Conservation (phyloP, 2,888 invertebrate genomes). For the Scaptomyza flava region DNA sequence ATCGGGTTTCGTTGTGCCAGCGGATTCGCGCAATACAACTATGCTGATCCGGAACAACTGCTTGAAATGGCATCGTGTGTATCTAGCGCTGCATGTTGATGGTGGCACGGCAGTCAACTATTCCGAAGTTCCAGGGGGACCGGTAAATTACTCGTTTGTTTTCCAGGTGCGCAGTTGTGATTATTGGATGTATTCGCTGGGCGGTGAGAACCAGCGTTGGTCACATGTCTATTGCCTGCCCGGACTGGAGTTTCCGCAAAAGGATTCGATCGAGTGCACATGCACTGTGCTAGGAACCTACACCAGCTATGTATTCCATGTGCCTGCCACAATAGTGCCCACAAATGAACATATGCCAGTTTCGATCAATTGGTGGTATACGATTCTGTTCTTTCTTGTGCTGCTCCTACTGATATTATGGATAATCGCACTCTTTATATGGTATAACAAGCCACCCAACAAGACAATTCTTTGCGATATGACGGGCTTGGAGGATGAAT, state of each 20-base stretch:
- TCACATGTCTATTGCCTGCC: constrained; percentile 30
- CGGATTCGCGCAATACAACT: not conserved
- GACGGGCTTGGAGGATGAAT: constrained; percentile 21
- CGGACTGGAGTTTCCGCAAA: constrained; percentile 2
- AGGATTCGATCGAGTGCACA: constrained; percentile 31
- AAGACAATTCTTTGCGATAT: constrained; percentile 48
- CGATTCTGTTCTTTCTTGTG: not conserved
- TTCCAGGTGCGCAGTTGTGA: constrained; percentile 63
- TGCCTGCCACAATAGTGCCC: constrained; percentile 31
- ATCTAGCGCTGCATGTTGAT: constrained; percentile 39
- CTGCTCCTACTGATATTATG: not conserved
- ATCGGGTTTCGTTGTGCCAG: constrained; percentile 35
- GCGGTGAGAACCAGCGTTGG: constrained; percentile 20
- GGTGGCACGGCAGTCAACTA: not conserved
- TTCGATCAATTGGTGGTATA: not conserved
- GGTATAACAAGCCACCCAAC: constrained; percentile 15
- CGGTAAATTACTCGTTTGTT: constrained; percentile 42
- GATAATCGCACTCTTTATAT: constrained; percentile 12
- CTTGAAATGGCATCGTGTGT: constrained; percentile 5
- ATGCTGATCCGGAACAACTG: constrained; percentile 62
- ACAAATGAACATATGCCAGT: not conserved
- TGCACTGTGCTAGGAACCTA: constrained; percentile 59
- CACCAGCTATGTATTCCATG: constrained; percentile 51
- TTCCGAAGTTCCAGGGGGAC: constrained; percentile 36
- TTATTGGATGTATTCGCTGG: constrained; percentile 38